These are phyloP conservation scores for Acridotheres tristis DNA, from an alignment of 2,797 vertebrate species.

Conservation along the genomic window DNA sequence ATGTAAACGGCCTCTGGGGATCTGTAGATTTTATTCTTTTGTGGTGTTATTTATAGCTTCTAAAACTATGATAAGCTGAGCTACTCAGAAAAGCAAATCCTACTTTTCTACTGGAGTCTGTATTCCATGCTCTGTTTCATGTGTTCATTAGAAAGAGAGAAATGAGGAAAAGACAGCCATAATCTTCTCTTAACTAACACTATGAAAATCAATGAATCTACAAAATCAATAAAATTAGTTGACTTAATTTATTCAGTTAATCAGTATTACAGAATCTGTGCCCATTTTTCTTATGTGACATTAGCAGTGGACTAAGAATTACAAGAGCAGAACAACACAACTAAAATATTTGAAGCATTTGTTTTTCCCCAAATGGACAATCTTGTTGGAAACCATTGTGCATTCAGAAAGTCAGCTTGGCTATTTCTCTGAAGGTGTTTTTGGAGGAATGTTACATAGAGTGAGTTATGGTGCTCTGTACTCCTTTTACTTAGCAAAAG, in stretches of 20 bases:
- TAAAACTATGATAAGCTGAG: not conserved
- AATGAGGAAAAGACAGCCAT: not conserved
- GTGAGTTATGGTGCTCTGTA: not conserved
- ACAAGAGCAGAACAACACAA: not conserved
- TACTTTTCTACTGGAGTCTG: not conserved
- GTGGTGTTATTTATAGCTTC: not conserved
- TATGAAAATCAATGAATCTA: not conserved
- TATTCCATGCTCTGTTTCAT: not conserved
- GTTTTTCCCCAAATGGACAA: fast-evolving
- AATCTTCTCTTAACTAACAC: not conserved
- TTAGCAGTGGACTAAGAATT: not conserved
- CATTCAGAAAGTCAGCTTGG: not conserved
- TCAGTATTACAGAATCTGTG: not conserved
- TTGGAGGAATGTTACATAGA: not conserved
- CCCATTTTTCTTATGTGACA: not conserved
- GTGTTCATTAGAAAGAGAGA: not conserved
- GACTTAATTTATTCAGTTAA: not conserved
- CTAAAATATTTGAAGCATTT: not conserved
- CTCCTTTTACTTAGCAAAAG: not conserved
- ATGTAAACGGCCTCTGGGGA: not conserved
- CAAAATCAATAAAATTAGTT: not conserved
- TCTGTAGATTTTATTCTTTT: not conserved
- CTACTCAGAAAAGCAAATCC: not conserved
- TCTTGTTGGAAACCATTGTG: not conserved
- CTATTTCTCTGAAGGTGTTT: not conserved